Evolutionary conservation across 2,113 vertebrate genomes (phyloP).

Genomic region (Ursus arctos): DNA sequence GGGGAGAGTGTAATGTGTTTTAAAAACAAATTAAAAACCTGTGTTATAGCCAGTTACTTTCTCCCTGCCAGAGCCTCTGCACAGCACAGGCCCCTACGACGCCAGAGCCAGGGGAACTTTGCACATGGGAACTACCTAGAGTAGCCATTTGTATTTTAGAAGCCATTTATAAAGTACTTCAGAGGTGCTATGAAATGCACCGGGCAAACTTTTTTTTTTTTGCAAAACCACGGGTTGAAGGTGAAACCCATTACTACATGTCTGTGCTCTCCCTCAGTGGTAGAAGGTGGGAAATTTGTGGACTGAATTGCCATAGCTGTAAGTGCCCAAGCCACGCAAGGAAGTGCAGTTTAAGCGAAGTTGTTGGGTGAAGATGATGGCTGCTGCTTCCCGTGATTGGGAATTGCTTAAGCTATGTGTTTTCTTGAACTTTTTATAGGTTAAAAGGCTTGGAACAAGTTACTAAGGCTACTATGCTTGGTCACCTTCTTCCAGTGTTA

Average conservation of each 20-base stretch:
- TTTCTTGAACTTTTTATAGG: constrained; percentile 86
- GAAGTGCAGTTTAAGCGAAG: neutral
- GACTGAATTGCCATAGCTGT: neutral
- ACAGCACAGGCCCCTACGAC: neutral
- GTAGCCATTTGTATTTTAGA: neutral
- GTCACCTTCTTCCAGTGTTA: constrained; percentile 96
- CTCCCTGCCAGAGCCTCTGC: neutral
- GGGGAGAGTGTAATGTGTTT: neutral
- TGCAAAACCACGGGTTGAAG: neutral
- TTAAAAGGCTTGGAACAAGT: constrained; percentile 98
- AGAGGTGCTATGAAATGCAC: neutral
- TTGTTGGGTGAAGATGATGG: neutral
- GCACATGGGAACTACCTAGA: neutral
- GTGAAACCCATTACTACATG: neutral
- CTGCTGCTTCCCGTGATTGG: neutral
- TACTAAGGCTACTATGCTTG: constrained; percentile 98
- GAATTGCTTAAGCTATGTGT: constrained; percentile 14
- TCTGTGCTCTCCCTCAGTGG: neutral
- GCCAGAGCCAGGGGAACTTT: neutral
- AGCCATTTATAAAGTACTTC: neutral
- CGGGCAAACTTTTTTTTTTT: neutral
- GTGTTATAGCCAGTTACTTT: neutral
- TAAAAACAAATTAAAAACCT: constrained; percentile 36
- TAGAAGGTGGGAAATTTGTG: neutral
- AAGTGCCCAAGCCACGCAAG: neutral